phyloP scores from a whole-genome alignment of 2,113 vertebrate species.

The Upupa epops region DNA sequence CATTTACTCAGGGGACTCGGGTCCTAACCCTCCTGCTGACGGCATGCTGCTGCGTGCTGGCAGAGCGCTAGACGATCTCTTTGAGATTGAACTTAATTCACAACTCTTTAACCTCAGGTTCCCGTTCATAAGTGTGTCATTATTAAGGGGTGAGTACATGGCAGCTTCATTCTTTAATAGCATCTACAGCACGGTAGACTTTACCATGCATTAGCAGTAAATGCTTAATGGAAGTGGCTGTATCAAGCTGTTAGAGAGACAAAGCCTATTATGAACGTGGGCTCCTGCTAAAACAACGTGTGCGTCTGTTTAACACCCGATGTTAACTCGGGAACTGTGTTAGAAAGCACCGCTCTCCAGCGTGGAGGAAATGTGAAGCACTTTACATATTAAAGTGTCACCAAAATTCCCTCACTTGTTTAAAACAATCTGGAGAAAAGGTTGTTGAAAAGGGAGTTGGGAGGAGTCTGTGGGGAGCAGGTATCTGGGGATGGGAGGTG shows the following conservation, averaged over 20 bases:
- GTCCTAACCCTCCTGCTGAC: neutral
- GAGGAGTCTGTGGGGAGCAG: rapidly evolving
- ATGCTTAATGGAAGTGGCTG: conserved; percentile 68
- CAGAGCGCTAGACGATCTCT: neutral
- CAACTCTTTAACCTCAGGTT: conserved; percentile 40
- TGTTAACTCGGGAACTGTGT: conserved; percentile 47
- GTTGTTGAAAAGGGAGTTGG: conserved; percentile 24
- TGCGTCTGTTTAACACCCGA: conserved; percentile 59
- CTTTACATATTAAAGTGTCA: conserved; percentile 66
- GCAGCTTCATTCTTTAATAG: conserved; percentile 61
- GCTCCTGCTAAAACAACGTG: conserved; percentile 40
- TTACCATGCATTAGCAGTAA: conserved; percentile 69
- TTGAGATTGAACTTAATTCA: conserved; percentile 48
- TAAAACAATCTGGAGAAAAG: conserved; percentile 24
- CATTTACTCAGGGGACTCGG: neutral
- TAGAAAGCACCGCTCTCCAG: conserved; percentile 38
- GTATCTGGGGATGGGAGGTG: neutral
- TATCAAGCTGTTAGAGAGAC: conserved; percentile 67
- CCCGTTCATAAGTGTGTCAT: conserved; percentile 47
- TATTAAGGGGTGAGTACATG: conserved; percentile 16
- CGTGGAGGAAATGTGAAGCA: conserved; percentile 52
- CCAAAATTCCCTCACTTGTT: conserved; percentile 47
- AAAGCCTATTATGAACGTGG: conserved; percentile 62
- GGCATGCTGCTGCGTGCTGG: rapidly evolving
- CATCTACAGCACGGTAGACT: conserved; percentile 33